Evolutionary conservation across 1,140 invertebrate species (phyloP).

Genomic region (Megalopta genalis): DNA sequence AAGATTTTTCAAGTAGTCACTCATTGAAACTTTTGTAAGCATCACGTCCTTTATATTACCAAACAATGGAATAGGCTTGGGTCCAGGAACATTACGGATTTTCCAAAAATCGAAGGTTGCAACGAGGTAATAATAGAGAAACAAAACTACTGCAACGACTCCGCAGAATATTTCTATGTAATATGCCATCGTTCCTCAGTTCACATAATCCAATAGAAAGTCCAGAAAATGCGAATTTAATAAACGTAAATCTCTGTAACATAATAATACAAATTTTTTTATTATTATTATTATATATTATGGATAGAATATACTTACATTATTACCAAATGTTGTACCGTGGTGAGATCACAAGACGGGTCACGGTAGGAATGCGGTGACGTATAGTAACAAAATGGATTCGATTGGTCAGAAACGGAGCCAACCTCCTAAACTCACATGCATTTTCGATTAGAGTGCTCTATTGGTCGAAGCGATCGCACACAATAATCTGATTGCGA

Average conservation of each 20-base stretch:
- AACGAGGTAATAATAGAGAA: slow-evolving; percentile 54
- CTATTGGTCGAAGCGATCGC: too few relatives aligned
- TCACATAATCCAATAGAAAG: not conserved
- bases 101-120: slow-evolving; percentile 69
- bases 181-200: not conserved
- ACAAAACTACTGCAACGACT: slow-evolving; percentile 24
- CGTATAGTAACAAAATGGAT: too few relatives aligned
- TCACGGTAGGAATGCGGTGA: too few relatives aligned
- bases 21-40: slow-evolving; percentile 42
- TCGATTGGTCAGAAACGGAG: too few relatives aligned
- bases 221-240: not conserved
- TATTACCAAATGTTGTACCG: too few relatives aligned
- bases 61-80: slow-evolving; percentile 62
- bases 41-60: slow-evolving; percentile 69
- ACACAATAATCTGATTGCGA: too few relatives aligned
- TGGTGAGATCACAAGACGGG: too few relatives aligned
- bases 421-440: too few relatives aligned
- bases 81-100: slow-evolving; percentile 58
- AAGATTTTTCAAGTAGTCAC: slow-evolving; percentile 29
- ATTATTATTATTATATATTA: too few relatives aligned
- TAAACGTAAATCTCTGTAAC: not conserved
- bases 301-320: too few relatives aligned
- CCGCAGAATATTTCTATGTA: slow-evolving; percentile 49
- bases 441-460: too few relatives aligned
- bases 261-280: not conserved